Evolutionary conservation across 2,113 vertebrate genomes (phyloP).

Genomic region (Leucoraja erinaceus): DNA sequence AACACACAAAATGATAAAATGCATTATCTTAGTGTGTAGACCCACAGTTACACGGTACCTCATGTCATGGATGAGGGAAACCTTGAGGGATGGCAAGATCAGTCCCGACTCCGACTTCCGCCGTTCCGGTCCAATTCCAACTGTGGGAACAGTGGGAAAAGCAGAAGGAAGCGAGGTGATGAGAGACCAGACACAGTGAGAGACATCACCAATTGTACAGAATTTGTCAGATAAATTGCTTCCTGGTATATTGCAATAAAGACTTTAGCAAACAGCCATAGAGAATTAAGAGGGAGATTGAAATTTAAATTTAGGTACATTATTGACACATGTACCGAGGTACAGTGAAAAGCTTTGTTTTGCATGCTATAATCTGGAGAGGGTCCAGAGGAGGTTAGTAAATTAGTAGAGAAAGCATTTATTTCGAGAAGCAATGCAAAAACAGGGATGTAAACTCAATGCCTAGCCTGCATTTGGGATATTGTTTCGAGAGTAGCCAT

Average conservation of each 20-base stretch:
- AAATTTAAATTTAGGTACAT: too few relatives aligned
- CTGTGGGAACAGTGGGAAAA: slow-evolving; percentile 48
- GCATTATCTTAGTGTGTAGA: not conserved
- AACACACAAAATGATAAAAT: not conserved
- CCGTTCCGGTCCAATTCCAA: slow-evolving; percentile 64
- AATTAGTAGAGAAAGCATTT: too few relatives aligned
- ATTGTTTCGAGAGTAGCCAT: too few relatives aligned
- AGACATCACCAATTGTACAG: not conserved
- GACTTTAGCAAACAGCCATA: not conserved
- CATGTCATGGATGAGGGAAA: slow-evolving; percentile 87
- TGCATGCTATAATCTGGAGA: too few relatives aligned
- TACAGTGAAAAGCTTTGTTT: too few relatives aligned
- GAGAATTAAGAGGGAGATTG: not conserved
- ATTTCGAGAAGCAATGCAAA: too few relatives aligned
- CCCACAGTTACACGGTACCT: slow-evolving; percentile 60
- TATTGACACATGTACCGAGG: too few relatives aligned
- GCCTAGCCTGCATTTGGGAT: too few relatives aligned
- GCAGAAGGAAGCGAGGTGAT: not conserved
- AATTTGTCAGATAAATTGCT: not conserved
- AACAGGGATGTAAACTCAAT: too few relatives aligned
- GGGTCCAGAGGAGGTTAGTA: too few relatives aligned
- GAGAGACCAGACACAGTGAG: not conserved
- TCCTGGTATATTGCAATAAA: not conserved
- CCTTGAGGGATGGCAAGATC: slow-evolving; percentile 61
- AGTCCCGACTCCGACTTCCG: slow-evolving; percentile 69